phyloP scores from a whole-genome alignment of 2,888 invertebrate genomes.

The Lampropteryx suffumata region DNA sequence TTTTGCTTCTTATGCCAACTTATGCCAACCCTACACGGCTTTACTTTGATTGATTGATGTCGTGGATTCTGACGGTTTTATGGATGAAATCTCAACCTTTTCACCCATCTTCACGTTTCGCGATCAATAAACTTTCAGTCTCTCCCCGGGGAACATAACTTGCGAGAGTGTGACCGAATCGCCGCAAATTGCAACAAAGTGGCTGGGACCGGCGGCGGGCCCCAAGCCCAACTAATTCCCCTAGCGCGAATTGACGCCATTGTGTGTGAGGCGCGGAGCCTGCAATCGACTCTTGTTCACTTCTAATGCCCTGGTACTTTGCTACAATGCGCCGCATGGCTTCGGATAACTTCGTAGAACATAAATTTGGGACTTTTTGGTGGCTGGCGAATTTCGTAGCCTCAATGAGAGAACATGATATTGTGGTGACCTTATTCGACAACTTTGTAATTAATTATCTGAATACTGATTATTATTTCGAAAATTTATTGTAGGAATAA shows the following conservation, averaged over 20 bases:
- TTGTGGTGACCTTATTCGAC: too few relatives aligned
- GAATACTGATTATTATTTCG: too few relatives aligned
- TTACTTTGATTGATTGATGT: not conserved
- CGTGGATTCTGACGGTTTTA: slow-evolving; percentile 1
- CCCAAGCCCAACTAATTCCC: slow-evolving; percentile 58
- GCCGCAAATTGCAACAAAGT: slow-evolving; percentile 66
- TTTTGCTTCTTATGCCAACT: too few relatives aligned
- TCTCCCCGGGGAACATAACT: slow-evolving; percentile 29
- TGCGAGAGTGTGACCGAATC: slow-evolving; percentile 46
- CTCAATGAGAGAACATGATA: not conserved
- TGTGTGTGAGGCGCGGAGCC: slow-evolving; percentile 45
- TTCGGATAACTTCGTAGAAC: slow-evolving; percentile 27
- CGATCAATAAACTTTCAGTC: slow-evolving; percentile 20
- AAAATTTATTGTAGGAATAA: too few relatives aligned
- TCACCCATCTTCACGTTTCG: slow-evolving; percentile 13
- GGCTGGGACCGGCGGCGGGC: slow-evolving; percentile 48
- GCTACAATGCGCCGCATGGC: slow-evolving; percentile 26
- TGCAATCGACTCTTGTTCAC: slow-evolving; percentile 46
- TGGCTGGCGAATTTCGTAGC: slow-evolving; percentile 1
- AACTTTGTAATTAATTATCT: too few relatives aligned
- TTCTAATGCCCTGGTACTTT: slow-evolving; percentile 39
- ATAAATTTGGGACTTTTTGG: slow-evolving; percentile 1
- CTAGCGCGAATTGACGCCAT: slow-evolving; percentile 57
- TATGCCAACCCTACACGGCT: not conserved
- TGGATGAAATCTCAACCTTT: slow-evolving; percentile 7